Evolutionary conservation across 2,888 invertebrate genomes (phyloP).

Genomic region (Petrolisthes cinctipes): DNA sequence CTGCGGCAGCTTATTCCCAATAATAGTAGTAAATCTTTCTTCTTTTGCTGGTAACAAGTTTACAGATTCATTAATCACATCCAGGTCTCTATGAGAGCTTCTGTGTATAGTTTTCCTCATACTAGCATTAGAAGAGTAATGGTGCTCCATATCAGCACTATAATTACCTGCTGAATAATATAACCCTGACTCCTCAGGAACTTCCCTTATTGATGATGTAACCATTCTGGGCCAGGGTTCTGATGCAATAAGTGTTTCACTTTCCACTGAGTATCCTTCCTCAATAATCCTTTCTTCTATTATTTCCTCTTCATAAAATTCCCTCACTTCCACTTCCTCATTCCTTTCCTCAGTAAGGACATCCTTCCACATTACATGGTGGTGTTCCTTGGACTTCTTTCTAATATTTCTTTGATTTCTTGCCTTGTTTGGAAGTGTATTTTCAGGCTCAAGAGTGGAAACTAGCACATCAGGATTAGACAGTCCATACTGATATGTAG

Average conservation of each 20-base stretch:
- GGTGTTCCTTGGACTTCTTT: neutral
- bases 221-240: neutral
- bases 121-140: neutral
- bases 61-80: too few relatives aligned
- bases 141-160: neutral
- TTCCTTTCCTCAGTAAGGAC: conserved; percentile 1
- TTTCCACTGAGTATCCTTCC: neutral
- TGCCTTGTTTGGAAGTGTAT: neutral
- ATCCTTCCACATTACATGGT: conserved; percentile 48
- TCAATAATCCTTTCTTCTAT: neutral
- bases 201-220: neutral
- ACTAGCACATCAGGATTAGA: neutral
- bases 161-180: neutral
- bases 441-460: conserved; percentile 23
- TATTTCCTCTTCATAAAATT: conserved; percentile 25
- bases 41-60: neutral
- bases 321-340: conserved; percentile 3
- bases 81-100: too few relatives aligned
- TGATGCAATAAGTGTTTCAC: neutral
- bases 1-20: conserved; percentile 32
- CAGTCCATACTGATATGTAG: neutral
- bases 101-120: neutral
- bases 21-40: conserved; percentile 26
- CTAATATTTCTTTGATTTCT: neutral
- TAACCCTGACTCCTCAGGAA: neutral